phyloP scores from a whole-genome alignment of 23 tunicate genomes.

The Diplosoma virens region DNA sequence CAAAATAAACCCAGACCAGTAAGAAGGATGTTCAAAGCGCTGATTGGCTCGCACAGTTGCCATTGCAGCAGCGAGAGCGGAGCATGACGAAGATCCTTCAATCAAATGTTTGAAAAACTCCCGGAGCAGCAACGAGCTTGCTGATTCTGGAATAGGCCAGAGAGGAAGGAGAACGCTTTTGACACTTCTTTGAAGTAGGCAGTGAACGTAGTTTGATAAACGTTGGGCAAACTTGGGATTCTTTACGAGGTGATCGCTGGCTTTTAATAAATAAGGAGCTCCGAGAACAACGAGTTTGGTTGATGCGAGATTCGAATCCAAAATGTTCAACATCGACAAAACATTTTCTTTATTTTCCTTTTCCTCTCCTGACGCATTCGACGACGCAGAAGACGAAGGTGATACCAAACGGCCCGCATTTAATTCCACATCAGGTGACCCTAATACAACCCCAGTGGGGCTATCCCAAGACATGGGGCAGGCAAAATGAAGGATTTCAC shows the following conservation, averaged over 20 bases:
- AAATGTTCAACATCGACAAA: constrained; percentile 24
- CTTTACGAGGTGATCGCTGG: not conserved
- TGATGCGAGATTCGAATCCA: constrained; percentile 20
- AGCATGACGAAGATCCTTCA: constrained; percentile 15
- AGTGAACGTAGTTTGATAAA: not conserved
- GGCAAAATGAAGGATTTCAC: constrained; percentile 63
- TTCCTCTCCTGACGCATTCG: not conserved
- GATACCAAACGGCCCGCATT: too few species aligned
- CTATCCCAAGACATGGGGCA: constrained; percentile 24
- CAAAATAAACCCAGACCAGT: constrained; percentile 77
- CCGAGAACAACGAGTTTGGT: constrained; percentile 59
- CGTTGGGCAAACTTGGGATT: not conserved
- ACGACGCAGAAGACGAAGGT: not conserved
- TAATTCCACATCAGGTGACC: not conserved
- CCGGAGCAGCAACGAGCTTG: constrained; percentile 28
- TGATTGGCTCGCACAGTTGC: constrained; percentile 31
- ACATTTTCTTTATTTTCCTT: not conserved
- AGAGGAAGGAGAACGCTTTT: constrained; percentile 30
- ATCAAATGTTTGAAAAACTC: constrained; percentile 36
- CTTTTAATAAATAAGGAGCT: constrained; percentile 31
- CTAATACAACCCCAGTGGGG: constrained; percentile 13
- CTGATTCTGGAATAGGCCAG: constrained; percentile 95
- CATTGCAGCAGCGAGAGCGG: constrained; percentile 48
- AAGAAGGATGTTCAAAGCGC: constrained; percentile 84
- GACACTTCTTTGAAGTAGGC: constrained; percentile 26